Conservation (phyloP, 2,888 invertebrate species). For the Trichogramma dendrolimi region DNA sequence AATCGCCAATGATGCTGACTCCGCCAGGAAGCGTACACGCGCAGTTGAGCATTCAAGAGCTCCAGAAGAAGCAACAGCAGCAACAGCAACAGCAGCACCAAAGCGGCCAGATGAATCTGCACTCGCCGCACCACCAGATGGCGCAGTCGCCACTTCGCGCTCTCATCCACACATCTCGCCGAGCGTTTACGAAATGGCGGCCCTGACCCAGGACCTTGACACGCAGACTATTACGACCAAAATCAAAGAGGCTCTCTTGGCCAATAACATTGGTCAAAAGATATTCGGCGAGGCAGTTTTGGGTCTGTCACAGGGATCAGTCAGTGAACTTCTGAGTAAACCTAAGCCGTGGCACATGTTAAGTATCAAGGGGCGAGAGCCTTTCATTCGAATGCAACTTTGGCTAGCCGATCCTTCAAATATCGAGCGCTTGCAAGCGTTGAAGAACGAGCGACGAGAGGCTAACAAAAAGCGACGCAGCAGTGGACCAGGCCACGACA, state of each 20-base stretch:
- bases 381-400: constrained; percentile 92
- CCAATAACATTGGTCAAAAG: constrained; percentile 97
- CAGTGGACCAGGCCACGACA: constrained; percentile 78
- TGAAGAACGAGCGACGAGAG: constrained; percentile 86
- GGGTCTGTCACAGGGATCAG: constrained; percentile 93
- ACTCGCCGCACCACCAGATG: constrained; percentile 63
- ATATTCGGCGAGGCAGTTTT: constrained; percentile 97
- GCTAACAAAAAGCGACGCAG: constrained; percentile 86
- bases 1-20: constrained; percentile 66
- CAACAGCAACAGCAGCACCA: constrained; percentile 52
- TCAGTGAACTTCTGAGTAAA: constrained; percentile 93
- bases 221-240: constrained; percentile 94
- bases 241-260: constrained; percentile 92
- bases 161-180: constrained; percentile 84
- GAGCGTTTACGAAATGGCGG: constrained; percentile 97
- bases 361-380: constrained; percentile 94
- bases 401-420: constrained; percentile 96
- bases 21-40: constrained; percentile 74
- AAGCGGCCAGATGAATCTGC: constrained; percentile 57
- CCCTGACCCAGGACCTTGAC: constrained; percentile 91
- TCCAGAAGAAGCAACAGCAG: constrained; percentile 54
- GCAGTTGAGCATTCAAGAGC: constrained; percentile 61
- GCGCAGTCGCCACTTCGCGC: constrained; percentile 64
- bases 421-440: constrained; percentile 84
- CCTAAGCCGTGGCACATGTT: constrained; percentile 99